phyloP scores from a whole-genome alignment of 53 echinoderm and acorn worm genomes.

The Henricia sp. region DNA sequence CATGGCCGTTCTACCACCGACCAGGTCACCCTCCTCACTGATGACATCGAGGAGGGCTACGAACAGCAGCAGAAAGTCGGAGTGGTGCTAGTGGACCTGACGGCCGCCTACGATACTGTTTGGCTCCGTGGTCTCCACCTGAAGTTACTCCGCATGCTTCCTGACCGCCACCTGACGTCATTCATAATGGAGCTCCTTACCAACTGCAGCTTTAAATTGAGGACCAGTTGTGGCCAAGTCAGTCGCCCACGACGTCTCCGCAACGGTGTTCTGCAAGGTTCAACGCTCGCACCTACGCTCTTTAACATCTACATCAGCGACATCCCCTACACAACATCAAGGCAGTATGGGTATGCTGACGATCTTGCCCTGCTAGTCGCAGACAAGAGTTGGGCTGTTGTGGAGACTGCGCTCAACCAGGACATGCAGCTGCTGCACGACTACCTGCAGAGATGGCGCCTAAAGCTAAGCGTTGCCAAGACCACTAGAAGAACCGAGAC shows the following conservation, averaged over 20 bases:
- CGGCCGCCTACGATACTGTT: too few relatives aligned
- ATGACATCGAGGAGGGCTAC: too few relatives aligned
- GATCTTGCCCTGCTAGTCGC: conserved; percentile 9
- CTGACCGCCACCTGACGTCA: not conserved
- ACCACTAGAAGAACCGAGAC: conserved; percentile 1
- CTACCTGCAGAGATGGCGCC: conserved; percentile 1
- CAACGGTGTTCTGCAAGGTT: conserved; percentile 8
- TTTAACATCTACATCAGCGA: conserved; percentile 4
- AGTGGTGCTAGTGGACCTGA: too few relatives aligned
- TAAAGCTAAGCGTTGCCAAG: conserved; percentile 9
- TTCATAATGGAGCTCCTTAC: too few relatives aligned
- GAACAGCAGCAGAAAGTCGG: too few relatives aligned
- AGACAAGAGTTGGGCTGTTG: conserved; percentile 1
- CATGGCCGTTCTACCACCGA: too few relatives aligned
- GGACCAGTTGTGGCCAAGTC: too few relatives aligned
- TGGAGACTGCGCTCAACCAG: not conserved
- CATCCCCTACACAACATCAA: too few relatives aligned
- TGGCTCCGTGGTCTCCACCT: too few relatives aligned
- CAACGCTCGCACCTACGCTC: conserved; percentile 1
- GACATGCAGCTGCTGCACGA: not conserved
- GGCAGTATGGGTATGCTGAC: too few relatives aligned
- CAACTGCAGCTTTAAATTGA: too few relatives aligned
- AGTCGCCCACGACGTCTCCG: not conserved
- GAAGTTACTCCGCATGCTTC: not conserved
- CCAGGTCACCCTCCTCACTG: too few relatives aligned